These are phyloP conservation scores for Penaeus chinensis DNA, from an alignment of 1,140 invertebrate species.

Conservation along the genomic window DNA sequence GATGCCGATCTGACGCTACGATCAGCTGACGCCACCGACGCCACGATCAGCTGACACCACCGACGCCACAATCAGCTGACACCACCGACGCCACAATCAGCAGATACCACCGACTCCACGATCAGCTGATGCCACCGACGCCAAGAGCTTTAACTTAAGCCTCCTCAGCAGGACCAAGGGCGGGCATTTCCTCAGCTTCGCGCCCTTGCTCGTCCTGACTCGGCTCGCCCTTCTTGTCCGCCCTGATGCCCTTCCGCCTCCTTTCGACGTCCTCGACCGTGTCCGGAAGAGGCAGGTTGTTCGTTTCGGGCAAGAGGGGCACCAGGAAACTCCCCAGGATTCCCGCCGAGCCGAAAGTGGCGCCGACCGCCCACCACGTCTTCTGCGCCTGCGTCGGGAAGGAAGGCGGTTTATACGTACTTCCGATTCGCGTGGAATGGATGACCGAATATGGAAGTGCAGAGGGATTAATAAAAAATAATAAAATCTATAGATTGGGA, in stretches of 20 bases:
- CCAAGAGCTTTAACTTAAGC: no score
- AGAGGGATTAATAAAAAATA: no score
- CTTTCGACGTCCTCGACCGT: conserved; percentile 37
- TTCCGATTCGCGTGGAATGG: not conserved
- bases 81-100: no score
- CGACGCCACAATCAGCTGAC: no score
- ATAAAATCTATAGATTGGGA: no score
- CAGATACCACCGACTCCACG: no score
- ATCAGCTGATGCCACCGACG: no score
- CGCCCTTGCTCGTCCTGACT: not conserved
- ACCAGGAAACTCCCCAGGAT: conserved; percentile 27
- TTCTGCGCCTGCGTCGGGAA: conserved; percentile 21
- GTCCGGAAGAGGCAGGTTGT: conserved; percentile 28
- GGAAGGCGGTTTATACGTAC: not conserved
- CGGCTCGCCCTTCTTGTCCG: not conserved
- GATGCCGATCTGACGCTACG: no score
- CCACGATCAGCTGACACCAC: no score
- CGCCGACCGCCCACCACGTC: conserved; percentile 36
- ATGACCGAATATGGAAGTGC: not conserved
- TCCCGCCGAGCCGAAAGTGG: conserved; percentile 26
- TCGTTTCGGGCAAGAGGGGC: conserved; percentile 28
- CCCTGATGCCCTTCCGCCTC: not conserved
- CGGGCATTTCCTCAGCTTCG: not conserved
- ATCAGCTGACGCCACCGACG: no score
- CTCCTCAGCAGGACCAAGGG: no score